Percentiles rank a stretch among this genome's conserved stretches.
Conservation (phyloP, 2,113 vertebrate species). For the Todiramphus saurophagus region DNA sequence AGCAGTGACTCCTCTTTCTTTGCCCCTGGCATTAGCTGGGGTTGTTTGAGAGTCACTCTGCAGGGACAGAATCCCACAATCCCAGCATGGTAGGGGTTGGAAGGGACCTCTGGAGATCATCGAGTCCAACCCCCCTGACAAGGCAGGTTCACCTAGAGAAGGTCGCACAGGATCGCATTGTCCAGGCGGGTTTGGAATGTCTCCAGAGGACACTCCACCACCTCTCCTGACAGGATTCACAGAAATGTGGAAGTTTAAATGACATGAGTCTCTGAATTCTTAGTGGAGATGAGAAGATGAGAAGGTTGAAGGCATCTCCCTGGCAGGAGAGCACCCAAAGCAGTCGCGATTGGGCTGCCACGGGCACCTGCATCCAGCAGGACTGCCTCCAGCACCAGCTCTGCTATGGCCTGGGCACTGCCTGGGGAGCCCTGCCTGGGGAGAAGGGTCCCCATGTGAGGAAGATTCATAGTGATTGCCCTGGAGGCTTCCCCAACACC, state of each 20-base stretch:
- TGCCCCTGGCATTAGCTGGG: not conserved
- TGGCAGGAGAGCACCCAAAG: fast-evolving
- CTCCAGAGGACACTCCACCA: too few species aligned
- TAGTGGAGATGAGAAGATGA: not conserved
- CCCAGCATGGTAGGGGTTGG: too few species aligned
- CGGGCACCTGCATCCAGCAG: fast-evolving
- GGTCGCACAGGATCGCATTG: too few species aligned
- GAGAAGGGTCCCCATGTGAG: not conserved
- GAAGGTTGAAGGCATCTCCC: not conserved
- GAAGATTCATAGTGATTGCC: fast-evolving
- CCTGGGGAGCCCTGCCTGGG: fast-evolving
- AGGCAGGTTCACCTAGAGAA: too few species aligned
- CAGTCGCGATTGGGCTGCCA: not conserved
- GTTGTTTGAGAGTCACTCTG: not conserved
- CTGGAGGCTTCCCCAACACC: not conserved
- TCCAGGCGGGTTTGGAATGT: too few species aligned
- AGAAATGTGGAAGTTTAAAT: not conserved
- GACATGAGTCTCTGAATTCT: not conserved
- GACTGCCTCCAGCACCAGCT: fast-evolving
- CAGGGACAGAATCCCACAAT: not conserved
- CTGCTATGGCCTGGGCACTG: not conserved
- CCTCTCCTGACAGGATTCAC: not conserved
- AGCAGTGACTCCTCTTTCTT: not conserved
- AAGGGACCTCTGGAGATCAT: too few species aligned
- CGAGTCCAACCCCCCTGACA: too few species aligned